Conservation (phyloP, 2,888 invertebrate species). For the Sphaerophoria rueppellii region DNA sequence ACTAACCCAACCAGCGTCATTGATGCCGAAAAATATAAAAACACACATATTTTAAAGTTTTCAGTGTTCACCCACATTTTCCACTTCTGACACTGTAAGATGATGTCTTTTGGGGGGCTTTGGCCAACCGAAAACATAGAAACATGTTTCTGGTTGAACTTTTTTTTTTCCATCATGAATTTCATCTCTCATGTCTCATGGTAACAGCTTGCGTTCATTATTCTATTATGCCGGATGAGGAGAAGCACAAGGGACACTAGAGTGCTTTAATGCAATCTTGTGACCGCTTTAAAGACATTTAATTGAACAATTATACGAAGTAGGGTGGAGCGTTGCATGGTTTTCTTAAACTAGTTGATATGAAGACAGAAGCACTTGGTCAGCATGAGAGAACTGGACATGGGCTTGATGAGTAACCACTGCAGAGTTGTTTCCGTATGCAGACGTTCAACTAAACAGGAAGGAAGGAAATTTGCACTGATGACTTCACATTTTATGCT, state of each 20-base stretch:
- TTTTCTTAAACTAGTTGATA: conserved; percentile 30
- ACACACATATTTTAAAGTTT: conserved; percentile 9
- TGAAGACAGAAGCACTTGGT: conserved; percentile 7
- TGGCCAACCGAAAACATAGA: neutral
- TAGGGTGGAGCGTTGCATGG: neutral
- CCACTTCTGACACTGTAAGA: neutral
- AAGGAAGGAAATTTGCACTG: conserved; percentile 71
- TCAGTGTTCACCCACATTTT: conserved; percentile 32
- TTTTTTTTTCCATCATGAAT: neutral
- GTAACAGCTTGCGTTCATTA: conserved; percentile 40
- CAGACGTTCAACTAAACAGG: conserved; percentile 43
- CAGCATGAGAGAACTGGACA: neutral
- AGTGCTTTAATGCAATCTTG: conserved; percentile 38
- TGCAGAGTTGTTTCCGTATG: no score
- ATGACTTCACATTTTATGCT: conserved; percentile 55
- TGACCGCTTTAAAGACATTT: conserved; percentile 49
- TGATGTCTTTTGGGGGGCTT: neutral
- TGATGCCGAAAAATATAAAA: neutral
- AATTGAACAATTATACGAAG: conserved; percentile 65
- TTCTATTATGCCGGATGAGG: neutral
- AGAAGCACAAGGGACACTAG: neutral
- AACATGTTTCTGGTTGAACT: neutral
- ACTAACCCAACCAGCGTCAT: no score
- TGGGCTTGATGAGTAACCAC: no score
- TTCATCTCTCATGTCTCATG: conserved; percentile 19